phyloP scores from a whole-genome alignment of 2,113 vertebrate species.

The Mormoops blainvillei region DNA sequence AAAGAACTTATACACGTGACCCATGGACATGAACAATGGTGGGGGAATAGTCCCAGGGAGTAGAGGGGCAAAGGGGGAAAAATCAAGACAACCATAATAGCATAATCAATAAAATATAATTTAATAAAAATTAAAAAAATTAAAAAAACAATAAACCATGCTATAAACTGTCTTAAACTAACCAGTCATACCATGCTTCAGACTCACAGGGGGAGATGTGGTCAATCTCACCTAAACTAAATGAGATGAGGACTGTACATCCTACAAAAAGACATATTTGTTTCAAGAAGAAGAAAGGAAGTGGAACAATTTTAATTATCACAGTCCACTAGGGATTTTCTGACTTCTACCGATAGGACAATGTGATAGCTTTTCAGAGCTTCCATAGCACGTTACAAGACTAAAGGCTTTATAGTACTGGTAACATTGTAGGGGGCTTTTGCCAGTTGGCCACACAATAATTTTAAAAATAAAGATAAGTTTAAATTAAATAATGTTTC shows the following conservation, averaged over 20 bases:
- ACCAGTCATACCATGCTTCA: rapidly evolving
- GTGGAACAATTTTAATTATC: not conserved
- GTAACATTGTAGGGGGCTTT: not conserved
- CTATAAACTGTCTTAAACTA: not conserved
- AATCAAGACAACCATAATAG: too few relatives aligned
- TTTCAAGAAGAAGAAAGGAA: not conserved
- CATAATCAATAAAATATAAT: too few relatives aligned
- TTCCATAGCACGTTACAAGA: not conserved
- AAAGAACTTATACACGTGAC: too few relatives aligned
- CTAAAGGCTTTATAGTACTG: not conserved
- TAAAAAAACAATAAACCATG: too few relatives aligned
- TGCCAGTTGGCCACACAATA: not conserved
- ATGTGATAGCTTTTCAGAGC: rapidly evolving
- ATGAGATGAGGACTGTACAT: not conserved
- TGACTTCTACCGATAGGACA: not conserved
- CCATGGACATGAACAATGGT: too few relatives aligned
- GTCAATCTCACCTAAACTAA: not conserved
- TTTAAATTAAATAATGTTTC: not conserved
- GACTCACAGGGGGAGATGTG: rapidly evolving
- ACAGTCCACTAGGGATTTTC: not conserved
- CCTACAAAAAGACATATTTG: not conserved
- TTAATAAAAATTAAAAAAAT: too few relatives aligned
- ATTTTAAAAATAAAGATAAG: not conserved
- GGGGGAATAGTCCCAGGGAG: too few relatives aligned
- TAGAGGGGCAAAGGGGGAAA: too few relatives aligned